Evolutionary conservation across 2,888 invertebrate genomes (phyloP), one percentile per base, ranked within the genome.

Genomic region (Pristionchus maxplancki): DNA sequence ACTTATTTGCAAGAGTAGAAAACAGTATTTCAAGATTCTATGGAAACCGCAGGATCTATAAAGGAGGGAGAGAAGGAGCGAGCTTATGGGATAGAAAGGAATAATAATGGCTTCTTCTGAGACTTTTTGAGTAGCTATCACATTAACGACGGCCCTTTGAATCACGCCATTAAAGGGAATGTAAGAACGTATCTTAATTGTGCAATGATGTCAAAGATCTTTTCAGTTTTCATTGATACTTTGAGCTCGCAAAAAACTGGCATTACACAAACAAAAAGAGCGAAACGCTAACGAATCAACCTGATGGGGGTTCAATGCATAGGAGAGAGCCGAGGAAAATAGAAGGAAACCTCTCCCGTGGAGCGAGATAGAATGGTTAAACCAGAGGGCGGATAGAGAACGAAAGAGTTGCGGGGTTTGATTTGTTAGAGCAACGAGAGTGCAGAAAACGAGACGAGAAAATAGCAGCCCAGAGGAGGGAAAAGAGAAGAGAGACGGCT

Each of bases 391-490:
- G 71, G 71, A 71, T 20, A 71, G 71, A 71, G 37, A 71, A 71
- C 37, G 37, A 71, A 71, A 71, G 71, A 31, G 31, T 64, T 64
- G 64, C 37, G 71, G 37, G 58, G 37, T 71, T 71, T 71, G 71
- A 71, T 71, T 71, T 71, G 71, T 71, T 71, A 71, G 71, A 71
- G 71, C 71, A 71, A 37, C 71, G 71, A 71, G 71, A 71, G 71
- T 71, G 71, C 71, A 71, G 71, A 71, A 71, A 20, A 71, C 71
- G 37, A 71, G 71, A 71, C 17, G 71, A 37, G 37, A 40, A 71
- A 34, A 58, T 20, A 8, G 67, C 28, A 64, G 15, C 15, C 28
- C 15, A 28, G 34, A 71, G 71, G 20, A 20, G 37, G 17, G 71
- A 71, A 37, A 40, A 20, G 37, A 20, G 8, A 8, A 6, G 9